phyloP scores from a whole-genome alignment of 1,140 invertebrate species.

The Danaus plexippus region DNA sequence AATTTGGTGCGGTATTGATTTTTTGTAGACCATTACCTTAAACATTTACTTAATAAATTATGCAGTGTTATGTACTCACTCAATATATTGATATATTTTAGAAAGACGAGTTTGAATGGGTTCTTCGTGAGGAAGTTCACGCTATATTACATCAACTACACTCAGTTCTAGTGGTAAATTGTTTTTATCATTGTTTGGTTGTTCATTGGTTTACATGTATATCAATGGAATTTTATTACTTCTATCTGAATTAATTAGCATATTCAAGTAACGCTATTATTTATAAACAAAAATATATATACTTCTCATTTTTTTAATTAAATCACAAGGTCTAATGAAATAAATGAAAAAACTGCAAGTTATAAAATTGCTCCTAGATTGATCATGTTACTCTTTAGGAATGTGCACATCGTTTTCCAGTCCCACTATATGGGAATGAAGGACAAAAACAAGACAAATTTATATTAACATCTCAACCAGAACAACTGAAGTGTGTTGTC shows the following conservation, averaged over 20 bases:
- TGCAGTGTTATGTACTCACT: conserved; percentile 13
- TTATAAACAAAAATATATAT: too few relatives aligned
- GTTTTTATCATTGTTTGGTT: conserved; percentile 2
- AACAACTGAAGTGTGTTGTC: conserved; percentile 92
- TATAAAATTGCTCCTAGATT: too few relatives aligned
- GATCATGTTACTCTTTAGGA: conserved; percentile 72
- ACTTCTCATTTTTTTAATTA: too few relatives aligned
- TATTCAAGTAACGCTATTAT: too few relatives aligned
- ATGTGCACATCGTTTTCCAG: conserved; percentile 87
- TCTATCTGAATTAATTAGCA: too few relatives aligned
- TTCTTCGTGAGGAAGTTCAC: conserved; percentile 90
- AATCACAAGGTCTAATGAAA: too few relatives aligned
- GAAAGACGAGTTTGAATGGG: conserved; percentile 96
- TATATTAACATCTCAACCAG: conserved; percentile 85
- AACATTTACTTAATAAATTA: conserved; percentile 8
- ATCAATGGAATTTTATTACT: too few relatives aligned
- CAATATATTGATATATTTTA: conserved; percentile 67
- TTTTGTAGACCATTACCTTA: too few relatives aligned
- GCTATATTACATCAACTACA: conserved; percentile 87
- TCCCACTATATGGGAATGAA: conserved; percentile 85
- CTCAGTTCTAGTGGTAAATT: conserved; percentile 84
- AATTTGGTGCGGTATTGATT: too few relatives aligned
- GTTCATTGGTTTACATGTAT: too few relatives aligned
- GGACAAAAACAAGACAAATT: conserved; percentile 92
- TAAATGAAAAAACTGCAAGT: too few relatives aligned